A percentile compares a stretch with the other conserved stretches of the same genome.
Evolutionary conservation across 2,888 invertebrate species (phyloP).

Genomic region (Celastrina argiolus): DNA sequence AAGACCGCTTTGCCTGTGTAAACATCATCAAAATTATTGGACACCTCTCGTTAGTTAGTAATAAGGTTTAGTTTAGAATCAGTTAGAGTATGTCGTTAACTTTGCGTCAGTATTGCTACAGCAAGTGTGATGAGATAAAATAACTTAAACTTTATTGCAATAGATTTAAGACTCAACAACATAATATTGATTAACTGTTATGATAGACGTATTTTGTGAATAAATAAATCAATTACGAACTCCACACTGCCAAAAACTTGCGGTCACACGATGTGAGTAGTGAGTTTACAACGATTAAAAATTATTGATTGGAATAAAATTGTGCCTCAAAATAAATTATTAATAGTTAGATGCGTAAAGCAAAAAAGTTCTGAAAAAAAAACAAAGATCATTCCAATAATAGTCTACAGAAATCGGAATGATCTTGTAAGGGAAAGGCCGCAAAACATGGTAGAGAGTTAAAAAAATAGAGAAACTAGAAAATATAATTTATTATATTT

Average conservation of each 20-base stretch:
- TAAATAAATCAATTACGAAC: background rate
- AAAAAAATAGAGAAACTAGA: background rate
- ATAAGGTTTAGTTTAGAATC: constrained; percentile 21
- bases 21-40: background rate
- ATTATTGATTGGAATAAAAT: background rate
- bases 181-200: background rate
- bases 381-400: background rate
- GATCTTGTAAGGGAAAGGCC: background rate
- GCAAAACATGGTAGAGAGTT: background rate
- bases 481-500: background rate
- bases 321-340: background rate
- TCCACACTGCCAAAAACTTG: background rate
- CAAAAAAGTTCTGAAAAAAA: background rate
- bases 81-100: background rate
- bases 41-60: background rate
- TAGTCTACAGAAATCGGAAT: background rate
- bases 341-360: background rate
- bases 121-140: background rate
- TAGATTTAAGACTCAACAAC: background rate
- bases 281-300: background rate
- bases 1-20: background rate
- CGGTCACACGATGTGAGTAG: background rate
- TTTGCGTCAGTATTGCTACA: constrained; percentile 6
- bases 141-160: background rate
- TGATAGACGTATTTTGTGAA: background rate